These are phyloP conservation scores for Trochalopteron elliotii DNA, from an alignment of 2,113 vertebrate species.

Conservation along the genomic window DNA sequence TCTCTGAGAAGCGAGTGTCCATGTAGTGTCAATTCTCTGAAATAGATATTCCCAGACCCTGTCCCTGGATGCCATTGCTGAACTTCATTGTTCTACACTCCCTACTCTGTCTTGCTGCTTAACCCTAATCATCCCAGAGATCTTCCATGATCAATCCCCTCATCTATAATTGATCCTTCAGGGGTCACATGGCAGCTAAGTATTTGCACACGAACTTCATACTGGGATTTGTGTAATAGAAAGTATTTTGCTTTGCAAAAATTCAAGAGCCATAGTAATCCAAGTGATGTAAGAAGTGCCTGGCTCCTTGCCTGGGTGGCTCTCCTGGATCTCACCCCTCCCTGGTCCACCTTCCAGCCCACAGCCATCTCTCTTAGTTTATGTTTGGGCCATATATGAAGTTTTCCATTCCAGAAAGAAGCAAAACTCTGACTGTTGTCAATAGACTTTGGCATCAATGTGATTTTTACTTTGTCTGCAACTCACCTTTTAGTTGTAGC, in stretches of 20 bases:
- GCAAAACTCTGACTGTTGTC: not conserved
- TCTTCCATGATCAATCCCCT: not conserved
- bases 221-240: not conserved
- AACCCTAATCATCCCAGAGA: not conserved
- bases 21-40: not conserved
- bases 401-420: not conserved
- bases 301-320: not conserved
- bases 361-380: not conserved
- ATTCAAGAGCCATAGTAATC: not conserved
- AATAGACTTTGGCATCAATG: not conserved
- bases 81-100: not conserved
- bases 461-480: not conserved
- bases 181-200: not conserved
- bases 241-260: not conserved
- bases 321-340: not conserved
- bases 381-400: not conserved
- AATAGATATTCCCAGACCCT: not conserved
- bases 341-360: not conserved
- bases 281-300: not conserved
- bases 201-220: not conserved
- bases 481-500: not conserved
- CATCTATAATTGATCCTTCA: not conserved
- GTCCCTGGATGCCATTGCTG: not conserved
- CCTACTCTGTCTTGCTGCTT: not conserved
- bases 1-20: not conserved